Percentiles rank a stretch among this genome's conserved stretches.
Evolutionary conservation across 1,140 invertebrate genomes (phyloP).

Genomic region (Dendroctonus ponderosae): DNA sequence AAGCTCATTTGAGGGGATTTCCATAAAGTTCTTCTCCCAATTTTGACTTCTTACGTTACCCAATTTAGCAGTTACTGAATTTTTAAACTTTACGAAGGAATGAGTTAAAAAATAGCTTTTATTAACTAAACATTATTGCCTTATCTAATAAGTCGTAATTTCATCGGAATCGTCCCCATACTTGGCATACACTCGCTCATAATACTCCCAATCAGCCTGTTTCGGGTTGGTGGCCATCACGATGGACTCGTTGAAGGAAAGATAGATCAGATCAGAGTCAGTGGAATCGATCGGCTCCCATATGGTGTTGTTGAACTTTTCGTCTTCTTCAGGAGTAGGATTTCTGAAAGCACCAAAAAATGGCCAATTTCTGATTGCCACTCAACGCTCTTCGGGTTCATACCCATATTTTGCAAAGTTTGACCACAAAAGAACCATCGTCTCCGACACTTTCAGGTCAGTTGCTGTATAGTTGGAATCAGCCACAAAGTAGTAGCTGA

Average conservation of each 20-base stretch:
- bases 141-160: not conserved
- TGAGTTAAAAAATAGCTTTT: too few relatives aligned
- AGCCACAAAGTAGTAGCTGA: not conserved
- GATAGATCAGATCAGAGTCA: conserved; percentile 1
- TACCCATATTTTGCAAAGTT: conserved; percentile 14
- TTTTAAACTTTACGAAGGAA: too few relatives aligned
- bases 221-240: conserved; percentile 6
- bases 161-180: conserved; percentile 1
- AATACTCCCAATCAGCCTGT: conserved; percentile 15
- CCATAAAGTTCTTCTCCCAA: too few relatives aligned
- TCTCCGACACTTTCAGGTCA: conserved; percentile 7
- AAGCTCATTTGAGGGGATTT: too few relatives aligned
- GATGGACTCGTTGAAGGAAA: conserved; percentile 13
- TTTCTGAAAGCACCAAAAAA: conserved; percentile 6
- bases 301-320: conserved; percentile 10
- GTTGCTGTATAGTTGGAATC: not conserved
- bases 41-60: too few relatives aligned
- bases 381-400: not conserved
- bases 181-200: not conserved
- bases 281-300: conserved; percentile 3
- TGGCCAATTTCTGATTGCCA: not conserved
- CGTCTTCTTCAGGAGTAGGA: conserved; percentile 9
- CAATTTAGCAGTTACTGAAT: too few relatives aligned
- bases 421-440: conserved; percentile 4
- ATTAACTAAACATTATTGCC: too few relatives aligned